Percentiles rank a stretch among this genome's conserved stretches.
phyloP scores from a whole-genome alignment of 1,140 invertebrate genomes.

The Polypedilum vanderplanki region DNA sequence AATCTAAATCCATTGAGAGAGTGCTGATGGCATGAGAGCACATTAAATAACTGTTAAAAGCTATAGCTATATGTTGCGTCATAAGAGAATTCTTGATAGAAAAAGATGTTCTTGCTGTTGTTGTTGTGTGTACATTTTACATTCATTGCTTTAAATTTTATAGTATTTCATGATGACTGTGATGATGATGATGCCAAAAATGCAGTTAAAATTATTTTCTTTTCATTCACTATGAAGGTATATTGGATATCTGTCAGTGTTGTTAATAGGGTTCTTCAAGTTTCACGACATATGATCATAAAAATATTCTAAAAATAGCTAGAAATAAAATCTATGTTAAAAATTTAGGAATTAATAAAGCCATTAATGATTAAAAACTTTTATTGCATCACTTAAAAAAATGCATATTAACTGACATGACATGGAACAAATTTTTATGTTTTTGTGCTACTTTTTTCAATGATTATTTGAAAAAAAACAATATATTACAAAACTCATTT shows the following conservation, averaged over 20 bases:
- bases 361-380: too few relatives aligned
- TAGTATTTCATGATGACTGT: not conserved
- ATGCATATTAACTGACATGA: too few relatives aligned
- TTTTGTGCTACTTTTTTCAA: too few relatives aligned
- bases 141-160: too few relatives aligned
- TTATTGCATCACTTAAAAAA: too few relatives aligned
- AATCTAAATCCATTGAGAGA: conserved; percentile 10
- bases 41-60: not conserved
- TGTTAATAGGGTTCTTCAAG: not conserved
- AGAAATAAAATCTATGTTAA: too few relatives aligned
- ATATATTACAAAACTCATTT: too few relatives aligned
- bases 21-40: not conserved
- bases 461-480: too few relatives aligned
- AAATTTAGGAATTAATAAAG: too few relatives aligned
- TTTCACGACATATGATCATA: too few relatives aligned
- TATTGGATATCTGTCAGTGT: not conserved
- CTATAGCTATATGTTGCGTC: not conserved
- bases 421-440: too few relatives aligned
- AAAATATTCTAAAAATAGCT: too few relatives aligned
- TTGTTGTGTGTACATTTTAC: not conserved
- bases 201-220: conserved; percentile 6
- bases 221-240: not conserved
- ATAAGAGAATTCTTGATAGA: not conserved
- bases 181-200: not conserved
- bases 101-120: not conserved